Base-by-base conservation (phyloP, 2,797 vertebrate species). In the Girardinus metallicus region DNA sequence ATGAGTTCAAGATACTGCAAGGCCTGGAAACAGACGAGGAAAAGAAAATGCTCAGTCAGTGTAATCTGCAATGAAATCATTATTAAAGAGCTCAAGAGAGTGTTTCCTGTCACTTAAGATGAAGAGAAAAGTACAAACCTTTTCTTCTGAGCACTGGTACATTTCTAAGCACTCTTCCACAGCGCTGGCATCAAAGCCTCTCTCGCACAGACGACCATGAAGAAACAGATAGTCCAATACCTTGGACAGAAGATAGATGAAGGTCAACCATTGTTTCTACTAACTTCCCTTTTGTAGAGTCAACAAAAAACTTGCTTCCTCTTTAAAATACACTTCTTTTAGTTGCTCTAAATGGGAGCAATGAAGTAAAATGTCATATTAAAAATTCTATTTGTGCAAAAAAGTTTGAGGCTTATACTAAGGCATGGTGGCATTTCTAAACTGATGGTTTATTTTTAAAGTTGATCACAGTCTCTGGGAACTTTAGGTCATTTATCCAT, bases 111-210 rank as follows among this genome's bases (percentile, higher is more conserved):
- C 36, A 41, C 21, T 26, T 5, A 29, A 44, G 41, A 72, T n/a
- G 12, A 74, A 55, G 4, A 73, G 4, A 73, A 85, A 77, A 53
- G 41, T 70, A 91, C 96, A 86, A 87, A 99, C 99, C 97, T 99
- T 99, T 92, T 99, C 97, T 84, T 99, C 98, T 76, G 98, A 98
- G 91, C 97, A 97, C 89, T 99, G 97, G 83, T 97, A 96, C 97
- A 99, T 97, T 93, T 99, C 98, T 93, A 99, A 95, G 94, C 97
- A 98, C 92, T 99, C 97, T 92, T 99, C 98, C 90, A 99, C 98
- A 18, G 97, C 96, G 77, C 95, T 93, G 51, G 97, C 96, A 86
- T 99, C 98, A 39, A 99, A 99, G 78, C 99, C 99, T 79, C 97
- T 97, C 90, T 99, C 99, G 89, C 98, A 99, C 85, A 99, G 96